Evolutionary conservation across 2,888 invertebrate species (phyloP).

Genomic region (Stenchaetothrips biformis): DNA sequence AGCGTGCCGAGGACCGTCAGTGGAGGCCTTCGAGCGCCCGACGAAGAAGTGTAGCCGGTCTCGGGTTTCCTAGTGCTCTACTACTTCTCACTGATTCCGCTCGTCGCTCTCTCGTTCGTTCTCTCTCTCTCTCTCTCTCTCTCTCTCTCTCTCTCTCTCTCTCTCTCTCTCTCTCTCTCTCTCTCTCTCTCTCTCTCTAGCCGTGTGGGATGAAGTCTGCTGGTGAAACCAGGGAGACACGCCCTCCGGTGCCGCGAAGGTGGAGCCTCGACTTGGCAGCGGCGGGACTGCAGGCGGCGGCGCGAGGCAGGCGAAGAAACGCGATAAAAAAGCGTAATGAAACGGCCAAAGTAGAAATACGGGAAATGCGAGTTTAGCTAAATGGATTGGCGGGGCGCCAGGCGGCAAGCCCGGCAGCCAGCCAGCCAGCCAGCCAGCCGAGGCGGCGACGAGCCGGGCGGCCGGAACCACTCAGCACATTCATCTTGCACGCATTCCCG

Average conservation of each 20-base stretch:
- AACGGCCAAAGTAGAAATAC: constrained; percentile 21
- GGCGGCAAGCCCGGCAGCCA: not conserved
- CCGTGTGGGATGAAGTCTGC: too few species aligned
- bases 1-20: too few species aligned
- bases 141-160: not conserved
- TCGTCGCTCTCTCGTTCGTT: not conserved
- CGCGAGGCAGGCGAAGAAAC: not conserved
- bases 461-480: not conserved
- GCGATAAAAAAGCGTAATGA: not conserved
- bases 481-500: constrained; percentile 5
- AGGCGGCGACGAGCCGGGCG: not conserved
- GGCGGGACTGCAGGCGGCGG: not conserved
- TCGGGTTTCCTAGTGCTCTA: not conserved
- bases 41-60: too few species aligned
- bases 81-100: not conserved
- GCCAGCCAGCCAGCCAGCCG: not conserved
- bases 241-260: too few species aligned
- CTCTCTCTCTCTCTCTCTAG: too few species aligned
- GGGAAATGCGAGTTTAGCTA: constrained; percentile 23
- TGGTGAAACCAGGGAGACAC: too few species aligned
- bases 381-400: constrained; percentile 5
- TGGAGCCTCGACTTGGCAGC: not conserved
- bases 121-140: not conserved
- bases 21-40: too few species aligned
- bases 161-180: too few species aligned